Evolutionary conservation across 2,113 vertebrate species (phyloP).

Genomic region (Monarcha castaneiventris): DNA sequence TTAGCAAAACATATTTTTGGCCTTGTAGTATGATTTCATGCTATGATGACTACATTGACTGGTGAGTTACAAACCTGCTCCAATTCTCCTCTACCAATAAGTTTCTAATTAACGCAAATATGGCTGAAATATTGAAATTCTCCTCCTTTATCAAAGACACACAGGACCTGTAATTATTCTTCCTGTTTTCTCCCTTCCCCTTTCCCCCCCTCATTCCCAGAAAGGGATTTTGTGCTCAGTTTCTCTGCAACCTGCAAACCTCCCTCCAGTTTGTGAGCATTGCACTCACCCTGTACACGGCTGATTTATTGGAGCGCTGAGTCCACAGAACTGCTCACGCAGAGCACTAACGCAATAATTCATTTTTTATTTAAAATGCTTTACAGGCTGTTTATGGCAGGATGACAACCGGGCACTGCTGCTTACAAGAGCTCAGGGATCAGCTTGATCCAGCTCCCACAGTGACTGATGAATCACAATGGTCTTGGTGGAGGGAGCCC

Average conservation of each 20-base stretch:
- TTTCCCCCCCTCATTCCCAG: background rate
- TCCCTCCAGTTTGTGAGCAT: background rate
- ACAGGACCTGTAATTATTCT: conserved; percentile 51
- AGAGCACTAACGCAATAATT: background rate
- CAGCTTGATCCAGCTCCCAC: background rate
- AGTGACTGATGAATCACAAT: rapidly evolving
- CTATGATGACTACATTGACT: conserved; percentile 52
- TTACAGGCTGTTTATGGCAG: background rate
- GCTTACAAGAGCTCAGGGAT: background rate
- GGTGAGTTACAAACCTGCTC: conserved; percentile 39
- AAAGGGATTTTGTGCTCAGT: conserved; percentile 6
- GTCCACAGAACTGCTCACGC: background rate
- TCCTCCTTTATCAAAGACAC: conserved; percentile 51
- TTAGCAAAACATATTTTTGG: conserved; percentile 63
- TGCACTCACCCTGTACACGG: background rate
- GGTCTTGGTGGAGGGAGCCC: background rate
- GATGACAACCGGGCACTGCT: background rate
- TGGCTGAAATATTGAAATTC: conserved; percentile 55
- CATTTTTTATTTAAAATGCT: conserved; percentile 46
- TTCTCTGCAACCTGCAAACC: background rate
- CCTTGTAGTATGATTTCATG: conserved; percentile 62
- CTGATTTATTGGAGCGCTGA: conserved; percentile 54
- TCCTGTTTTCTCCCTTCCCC: background rate
- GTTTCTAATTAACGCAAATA: conserved; percentile 61
- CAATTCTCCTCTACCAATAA: conserved; percentile 33